Percentiles rank a stretch among this genome's conserved stretches.
Evolutionary conservation across 2,888 invertebrate genomes (phyloP).

Genomic region (Pseudococcus longispinus): DNA sequence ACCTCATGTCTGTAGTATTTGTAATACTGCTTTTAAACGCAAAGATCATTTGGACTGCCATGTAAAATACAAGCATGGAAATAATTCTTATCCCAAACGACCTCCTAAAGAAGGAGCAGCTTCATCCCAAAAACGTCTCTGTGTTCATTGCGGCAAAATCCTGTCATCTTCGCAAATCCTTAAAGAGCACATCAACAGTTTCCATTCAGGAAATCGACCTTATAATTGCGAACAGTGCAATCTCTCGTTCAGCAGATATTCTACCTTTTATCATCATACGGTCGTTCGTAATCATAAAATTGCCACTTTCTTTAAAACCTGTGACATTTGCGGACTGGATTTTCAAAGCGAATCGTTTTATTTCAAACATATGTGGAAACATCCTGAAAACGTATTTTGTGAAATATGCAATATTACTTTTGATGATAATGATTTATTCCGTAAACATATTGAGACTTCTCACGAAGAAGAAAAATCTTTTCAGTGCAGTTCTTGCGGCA

Average conservation of each 20-base stretch:
- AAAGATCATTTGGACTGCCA: conserved; percentile 43
- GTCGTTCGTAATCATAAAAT: conserved; percentile 14
- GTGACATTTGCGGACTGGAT: conserved; percentile 34
- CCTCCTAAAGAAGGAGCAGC: not conserved
- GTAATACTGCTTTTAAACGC: conserved; percentile 19
- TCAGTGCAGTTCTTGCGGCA: conserved; percentile 1
- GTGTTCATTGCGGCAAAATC: conserved; percentile 37
- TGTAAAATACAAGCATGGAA: not conserved
- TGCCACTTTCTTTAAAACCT: not conserved
- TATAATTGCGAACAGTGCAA: conserved; percentile 50
- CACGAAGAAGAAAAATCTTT: not conserved
- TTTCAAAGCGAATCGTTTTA: conserved; percentile 38
- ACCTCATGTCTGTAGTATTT: conserved; percentile 18
- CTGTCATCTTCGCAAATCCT: not conserved
- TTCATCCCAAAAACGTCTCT: not conserved
- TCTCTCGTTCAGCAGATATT: conserved; percentile 36
- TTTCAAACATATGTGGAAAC: conserved; percentile 35
- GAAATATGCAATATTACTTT: conserved; percentile 37
- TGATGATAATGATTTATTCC: not conserved
- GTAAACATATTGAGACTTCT: not conserved
- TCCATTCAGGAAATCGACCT: not conserved
- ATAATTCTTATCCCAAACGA: not conserved
- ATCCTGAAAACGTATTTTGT: conserved; percentile 26
- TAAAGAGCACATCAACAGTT: conserved; percentile 42
- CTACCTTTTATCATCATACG: conserved; percentile 33